phyloP scores from a whole-genome alignment of 2,797 vertebrate species.

The Valencia hispanica region DNA sequence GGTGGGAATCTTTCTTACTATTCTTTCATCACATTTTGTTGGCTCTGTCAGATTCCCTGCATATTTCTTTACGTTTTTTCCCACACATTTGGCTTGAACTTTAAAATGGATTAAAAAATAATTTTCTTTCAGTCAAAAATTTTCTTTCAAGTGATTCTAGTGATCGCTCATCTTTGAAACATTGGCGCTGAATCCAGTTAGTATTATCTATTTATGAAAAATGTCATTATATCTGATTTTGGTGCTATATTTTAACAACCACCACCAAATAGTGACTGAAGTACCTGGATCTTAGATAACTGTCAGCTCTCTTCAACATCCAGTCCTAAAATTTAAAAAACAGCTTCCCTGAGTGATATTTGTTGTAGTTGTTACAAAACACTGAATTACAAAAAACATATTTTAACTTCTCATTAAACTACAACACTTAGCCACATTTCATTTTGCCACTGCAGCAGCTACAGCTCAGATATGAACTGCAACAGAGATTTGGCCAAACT shows the following conservation, averaged over 20 bases:
- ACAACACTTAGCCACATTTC: neutral
- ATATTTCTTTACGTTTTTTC: neutral
- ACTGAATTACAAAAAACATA: neutral
- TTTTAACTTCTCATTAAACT: neutral
- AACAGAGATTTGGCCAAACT: neutral
- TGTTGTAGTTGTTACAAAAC: neutral
- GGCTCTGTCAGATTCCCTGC: neutral
- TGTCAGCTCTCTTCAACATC: neutral
- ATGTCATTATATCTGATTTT: neutral
- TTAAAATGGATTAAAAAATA: neutral
- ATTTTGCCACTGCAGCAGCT: neutral
- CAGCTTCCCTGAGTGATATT: neutral
- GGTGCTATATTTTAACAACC: neutral
- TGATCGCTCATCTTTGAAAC: neutral
- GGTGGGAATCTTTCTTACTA: neutral
- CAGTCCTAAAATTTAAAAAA: neutral
- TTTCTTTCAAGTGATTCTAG: neutral
- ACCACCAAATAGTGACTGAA: neutral
- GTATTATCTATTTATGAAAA: neutral
- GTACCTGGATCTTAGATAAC: neutral
- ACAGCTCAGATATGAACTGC: slow-evolving; percentile 8
- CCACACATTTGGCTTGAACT: too few species aligned
- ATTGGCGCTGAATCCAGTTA: neutral
- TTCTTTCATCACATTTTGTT: neutral
- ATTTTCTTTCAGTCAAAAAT: neutral